These are phyloP conservation scores for Nymphalis urticae DNA, from an alignment of 2,888 invertebrate genomes.

Conservation along the genomic window DNA sequence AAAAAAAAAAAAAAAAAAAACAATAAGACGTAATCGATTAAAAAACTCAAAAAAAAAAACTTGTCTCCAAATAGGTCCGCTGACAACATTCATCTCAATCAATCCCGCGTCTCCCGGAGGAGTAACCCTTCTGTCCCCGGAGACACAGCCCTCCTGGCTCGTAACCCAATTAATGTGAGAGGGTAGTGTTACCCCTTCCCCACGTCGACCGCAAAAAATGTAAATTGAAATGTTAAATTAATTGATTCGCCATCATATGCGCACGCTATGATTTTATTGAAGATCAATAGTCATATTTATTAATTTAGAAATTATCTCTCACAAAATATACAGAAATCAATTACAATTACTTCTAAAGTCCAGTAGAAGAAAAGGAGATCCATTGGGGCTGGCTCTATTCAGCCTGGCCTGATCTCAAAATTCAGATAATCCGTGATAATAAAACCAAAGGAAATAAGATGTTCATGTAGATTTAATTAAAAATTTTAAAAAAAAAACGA, in stretches of 20 bases:
- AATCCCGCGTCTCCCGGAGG: constrained; percentile 68
- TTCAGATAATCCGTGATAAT: no score
- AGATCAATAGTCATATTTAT: constrained; percentile 7
- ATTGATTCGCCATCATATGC: constrained; percentile 44
- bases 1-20: no score
- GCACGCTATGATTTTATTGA: constrained; percentile 14
- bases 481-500: no score
- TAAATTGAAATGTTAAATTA: constrained; percentile 76
- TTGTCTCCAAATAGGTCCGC: constrained; percentile 68
- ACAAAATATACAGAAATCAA: no score
- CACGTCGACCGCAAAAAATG: constrained; percentile 63
- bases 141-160: constrained; percentile 57
- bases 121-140: constrained; percentile 73
- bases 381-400: no score
- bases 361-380: no score
- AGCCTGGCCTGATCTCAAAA: no score
- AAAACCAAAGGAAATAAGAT: no score
- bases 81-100: constrained; percentile 81
- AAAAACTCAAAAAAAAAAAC: constrained; percentile 62
- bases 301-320: background rate
- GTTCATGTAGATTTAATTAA: no score
- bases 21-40: constrained; percentile 37
- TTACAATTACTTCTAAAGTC: no score
- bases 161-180: constrained; percentile 76
- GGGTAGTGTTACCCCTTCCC: constrained; percentile 57